Evolutionary conservation across 2,888 invertebrate species (phyloP), one percentile per base, ranked within the genome.

Genomic region (Heliconius hortense): DNA sequence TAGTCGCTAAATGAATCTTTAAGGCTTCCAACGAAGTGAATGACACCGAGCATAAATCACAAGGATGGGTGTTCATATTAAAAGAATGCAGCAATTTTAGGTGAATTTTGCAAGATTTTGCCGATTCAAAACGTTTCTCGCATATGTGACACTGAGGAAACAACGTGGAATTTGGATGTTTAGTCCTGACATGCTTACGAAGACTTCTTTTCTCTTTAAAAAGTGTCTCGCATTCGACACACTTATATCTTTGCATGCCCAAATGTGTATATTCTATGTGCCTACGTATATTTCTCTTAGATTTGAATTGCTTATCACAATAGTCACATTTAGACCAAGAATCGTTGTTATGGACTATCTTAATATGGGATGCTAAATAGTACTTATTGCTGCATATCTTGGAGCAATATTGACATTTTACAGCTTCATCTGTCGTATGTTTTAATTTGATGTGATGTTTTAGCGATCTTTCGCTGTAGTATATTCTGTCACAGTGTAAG

Each of bases 91-190:
- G 26, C 0, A 91, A 75, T 68, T 92, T 92, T 0, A 92, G 69
- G 78, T 93, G 92, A 66, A 90, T 90, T 59, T 91, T 92, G 60
- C 92, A 92, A 0, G 93, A 90, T 75, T 92, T 92, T 0, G 92
- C 93, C 0, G 92, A 92, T 75, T 93, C 93, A 56, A 93, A 93
- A 2, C 90, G 81, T 72, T 90, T 91, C 1, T 87, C 79, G 74
- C 92, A 93, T 0, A 92, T 88, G 67, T 92, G 91, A 64, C 92
- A 93, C 71, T 91, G 90, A 0, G 93, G 91, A 24, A 93, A 93
- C 0, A 82, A 76, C 0, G 85, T 79, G 0, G 93, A 92, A 59
- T 92, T 82, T 0, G 91, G 88, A 77, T 93, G 92, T 74, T 92
- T 92, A 0, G 87, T 86, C 0, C 92, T 82, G 0, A 93, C 89